These are phyloP conservation scores for Odobenus rosmarus DNA, from an alignment of 2,113 vertebrate species.

Conservation along the genomic window DNA sequence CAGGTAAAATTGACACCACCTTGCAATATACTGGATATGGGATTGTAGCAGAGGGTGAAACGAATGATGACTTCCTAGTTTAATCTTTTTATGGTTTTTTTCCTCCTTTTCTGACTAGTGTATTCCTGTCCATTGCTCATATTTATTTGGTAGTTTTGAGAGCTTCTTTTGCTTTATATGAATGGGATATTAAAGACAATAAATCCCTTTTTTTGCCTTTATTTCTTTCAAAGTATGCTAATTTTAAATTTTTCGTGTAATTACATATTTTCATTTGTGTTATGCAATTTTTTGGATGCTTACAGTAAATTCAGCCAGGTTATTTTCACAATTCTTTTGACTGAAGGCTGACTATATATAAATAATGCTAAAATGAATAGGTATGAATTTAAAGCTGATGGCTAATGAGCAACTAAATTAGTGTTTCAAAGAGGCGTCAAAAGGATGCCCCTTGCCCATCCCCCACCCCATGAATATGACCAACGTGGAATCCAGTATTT, in stretches of 20 bases:
- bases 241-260: not conserved
- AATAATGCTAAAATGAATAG: not conserved
- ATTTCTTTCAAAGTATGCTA: not conserved
- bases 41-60: not conserved
- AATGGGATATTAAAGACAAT: not conserved
- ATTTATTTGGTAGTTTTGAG: not conserved
- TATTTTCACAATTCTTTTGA: slow-evolving; percentile 5
- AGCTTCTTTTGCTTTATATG: not conserved
- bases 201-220: not conserved
- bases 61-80: not conserved
- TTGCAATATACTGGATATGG: not conserved
- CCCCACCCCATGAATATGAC: too few species aligned
- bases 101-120: not conserved
- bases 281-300: not conserved
- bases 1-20: not conserved
- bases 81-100: not conserved
- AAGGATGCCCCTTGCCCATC: not conserved
- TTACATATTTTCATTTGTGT: not conserved
- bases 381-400: not conserved
- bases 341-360: not conserved
- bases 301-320: not conserved
- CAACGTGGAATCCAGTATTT: not conserved
- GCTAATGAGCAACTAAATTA: not conserved
- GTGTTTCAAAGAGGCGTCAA: not conserved
- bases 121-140: not conserved